These are phyloP conservation scores for Morone chrysops DNA, from an alignment of 2,113 vertebrate genomes.

Conservation along the genomic window DNA sequence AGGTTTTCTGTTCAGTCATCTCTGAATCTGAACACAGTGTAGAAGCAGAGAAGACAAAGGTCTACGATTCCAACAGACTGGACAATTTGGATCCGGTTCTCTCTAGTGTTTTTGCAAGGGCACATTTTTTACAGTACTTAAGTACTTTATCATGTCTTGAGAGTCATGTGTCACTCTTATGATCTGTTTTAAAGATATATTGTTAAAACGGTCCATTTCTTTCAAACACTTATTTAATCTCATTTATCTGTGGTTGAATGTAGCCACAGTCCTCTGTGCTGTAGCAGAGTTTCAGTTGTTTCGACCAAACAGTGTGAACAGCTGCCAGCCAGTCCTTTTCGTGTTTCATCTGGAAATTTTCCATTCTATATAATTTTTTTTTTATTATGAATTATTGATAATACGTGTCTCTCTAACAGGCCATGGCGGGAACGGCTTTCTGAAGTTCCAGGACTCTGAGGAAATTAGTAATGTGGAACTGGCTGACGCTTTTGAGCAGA, in stretches of 20 bases:
- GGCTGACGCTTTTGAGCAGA: conserved; percentile 98
- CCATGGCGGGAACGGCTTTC: conserved; percentile 97
- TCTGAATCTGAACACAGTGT: no score
- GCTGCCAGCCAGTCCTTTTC: not conserved
- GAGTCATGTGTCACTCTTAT: not conserved
- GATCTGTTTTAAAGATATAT: not conserved
- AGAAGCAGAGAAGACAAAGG: no score
- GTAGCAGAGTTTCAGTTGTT: not conserved
- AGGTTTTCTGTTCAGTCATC: no score
- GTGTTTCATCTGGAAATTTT: conserved; percentile 1
- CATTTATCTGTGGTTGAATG: not conserved
- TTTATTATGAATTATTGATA: conserved; percentile 21
- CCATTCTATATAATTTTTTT: conserved; percentile 10
- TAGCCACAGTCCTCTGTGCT: not conserved
- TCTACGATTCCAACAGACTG: no score
- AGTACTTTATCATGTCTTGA: not conserved
- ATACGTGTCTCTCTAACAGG: conserved; percentile 79
- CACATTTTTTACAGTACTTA: no score
- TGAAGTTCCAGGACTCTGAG: conserved; percentile 99
- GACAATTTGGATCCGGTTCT: no score
- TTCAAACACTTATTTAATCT: not conserved
- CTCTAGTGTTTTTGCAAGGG: no score
- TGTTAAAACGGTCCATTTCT: not conserved
- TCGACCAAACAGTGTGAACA: not conserved
- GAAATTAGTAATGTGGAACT: conserved; percentile 99